Base-by-base conservation (phyloP, 2,113 vertebrate genomes). In the Gorsachius goisagi region DNA sequence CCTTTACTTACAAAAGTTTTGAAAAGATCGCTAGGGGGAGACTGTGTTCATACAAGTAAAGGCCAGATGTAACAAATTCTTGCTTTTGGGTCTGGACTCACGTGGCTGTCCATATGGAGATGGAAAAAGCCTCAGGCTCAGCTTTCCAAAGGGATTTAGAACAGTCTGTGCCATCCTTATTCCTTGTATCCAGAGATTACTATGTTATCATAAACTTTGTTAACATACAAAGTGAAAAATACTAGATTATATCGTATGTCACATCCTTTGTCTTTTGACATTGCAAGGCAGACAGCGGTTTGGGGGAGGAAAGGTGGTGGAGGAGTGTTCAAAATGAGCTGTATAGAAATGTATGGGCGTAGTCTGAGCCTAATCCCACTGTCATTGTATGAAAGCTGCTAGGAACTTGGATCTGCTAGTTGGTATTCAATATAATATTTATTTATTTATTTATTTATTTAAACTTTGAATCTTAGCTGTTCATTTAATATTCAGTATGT, bases 311-410 rank as follows among this genome's bases (percentile, higher is more conserved):
- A 45, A 41, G 26, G 20, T 44, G 26, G 3, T 62, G 20, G 11
- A 72, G 9, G 9, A 50, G 6, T 16, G 9, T 58, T 85, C 33
- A 62, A n/a, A 96, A 78, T n/a, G 58, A 45, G 8, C 12, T 66
- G 1, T 37, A 9, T 27, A 56, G 27, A 74, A 77, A 80, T 24
- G 6, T 35, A 3, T 11, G 37, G 30, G 9, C 0, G 0, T 39
- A 64, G 44, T 68, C 73, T 66, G 71, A 82, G 21, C 16, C 26
- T 71, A 45, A 39, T 80, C 23, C n/a, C 16, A 13, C 66, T 76
- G 41, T 45, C 63, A 53, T 45, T 8, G 1, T n/a, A 5, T 44
- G 58, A 62, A 88, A 85, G 35, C 30, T 95, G n/a, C 47, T 60
- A 37, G 33, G 27, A 77, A 37, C 55, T 62, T 45, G 53, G 23